Base-by-base conservation (phyloP, 2,888 invertebrate genomes). In the Leptogaster cylindrica region DNA sequence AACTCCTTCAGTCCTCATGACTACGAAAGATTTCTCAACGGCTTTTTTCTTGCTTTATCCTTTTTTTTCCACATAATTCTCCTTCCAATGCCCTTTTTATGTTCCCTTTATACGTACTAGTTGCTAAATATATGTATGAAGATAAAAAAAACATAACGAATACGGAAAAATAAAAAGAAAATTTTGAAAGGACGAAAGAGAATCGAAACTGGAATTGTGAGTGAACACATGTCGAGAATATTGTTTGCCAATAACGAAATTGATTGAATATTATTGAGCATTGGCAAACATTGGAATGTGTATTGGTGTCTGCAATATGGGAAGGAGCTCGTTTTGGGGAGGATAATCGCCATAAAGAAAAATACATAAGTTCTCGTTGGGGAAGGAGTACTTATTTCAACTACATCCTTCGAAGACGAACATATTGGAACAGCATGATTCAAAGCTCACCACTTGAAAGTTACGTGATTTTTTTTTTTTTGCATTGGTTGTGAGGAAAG, bases 201-300 rank as follows among this genome's bases (percentile, higher is more conserved):
- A 31, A 8, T 36, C 10, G 10, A 7, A n/a, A 14, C 7, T 36
- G 36, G 12, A 36, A n/a, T 10, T n/a, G 2, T 18, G 16, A 52
- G 14, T 31, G 16, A 52, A 31, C 33, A 52, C n/a, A 31, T 52
- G 52, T 52, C 33, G 20, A n/a, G 18, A 52, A 52, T 20, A 52
- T 33, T 52, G 52, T 52, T 52, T 31, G 52, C 28, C 52, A 33
- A 33, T 52, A 52, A 52, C 33, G 33, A 52, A 31, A 18, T 52
- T 52, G 52, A 52, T 52, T 52, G 52, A 52, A 52, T 31, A 52
- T 52, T 52, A 31, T 52, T 52, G 28, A 52, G 31, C 27, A 10
- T 12, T 31, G 18, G 58, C 39, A 39, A 58, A 7, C 23, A 46
- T n/a, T n/a, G n/a, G n/a, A n/a, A n/a, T n/a, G n/a, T n/a, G n/a